phyloP scores from a whole-genome alignment of 2,888 invertebrate species.

The Catocala sponsa region DNA sequence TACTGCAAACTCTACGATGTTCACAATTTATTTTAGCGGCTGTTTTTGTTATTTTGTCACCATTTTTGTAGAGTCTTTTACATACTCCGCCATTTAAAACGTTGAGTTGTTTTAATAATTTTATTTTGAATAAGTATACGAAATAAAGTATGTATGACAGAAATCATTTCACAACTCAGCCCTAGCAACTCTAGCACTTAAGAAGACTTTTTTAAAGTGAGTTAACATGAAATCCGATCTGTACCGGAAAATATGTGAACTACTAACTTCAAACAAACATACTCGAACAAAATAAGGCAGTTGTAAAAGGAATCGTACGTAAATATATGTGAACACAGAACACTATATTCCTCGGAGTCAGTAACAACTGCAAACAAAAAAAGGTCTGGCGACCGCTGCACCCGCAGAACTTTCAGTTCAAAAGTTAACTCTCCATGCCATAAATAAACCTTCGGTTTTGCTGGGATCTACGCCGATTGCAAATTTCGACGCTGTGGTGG shows the following conservation, averaged over 20 bases:
- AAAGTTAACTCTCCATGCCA: conserved; percentile 81
- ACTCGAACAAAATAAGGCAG: conserved; percentile 50
- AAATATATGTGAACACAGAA: conserved; percentile 65
- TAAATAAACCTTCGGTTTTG: conserved; percentile 88
- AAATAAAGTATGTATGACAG: not conserved
- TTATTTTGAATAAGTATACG: conserved; percentile 12
- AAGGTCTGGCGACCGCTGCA: conserved; percentile 74
- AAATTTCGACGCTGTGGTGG: conserved; percentile 79
- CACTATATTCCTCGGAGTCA: conserved; percentile 66
- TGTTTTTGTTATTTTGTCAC: conserved; percentile 50
- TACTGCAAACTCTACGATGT: conserved; percentile 55
- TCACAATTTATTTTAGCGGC: conserved; percentile 59
- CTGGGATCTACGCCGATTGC: conserved; percentile 83
- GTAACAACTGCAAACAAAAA: conserved; percentile 74
- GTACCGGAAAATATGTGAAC: conserved; percentile 34
- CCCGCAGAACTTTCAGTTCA: conserved; percentile 80
- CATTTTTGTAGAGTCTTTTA: conserved; percentile 56
- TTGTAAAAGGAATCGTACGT: conserved; percentile 54
- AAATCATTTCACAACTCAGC: no score
- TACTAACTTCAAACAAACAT: conserved; percentile 49
- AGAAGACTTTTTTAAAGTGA: not conserved
- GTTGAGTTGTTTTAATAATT: conserved; percentile 30
- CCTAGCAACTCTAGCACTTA: no score
- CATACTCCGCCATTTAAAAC: conserved; percentile 18
- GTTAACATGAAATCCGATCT: conserved; percentile 1